Conservation (phyloP, 2,113 vertebrate genomes). For the Lepus europaeus region DNA sequence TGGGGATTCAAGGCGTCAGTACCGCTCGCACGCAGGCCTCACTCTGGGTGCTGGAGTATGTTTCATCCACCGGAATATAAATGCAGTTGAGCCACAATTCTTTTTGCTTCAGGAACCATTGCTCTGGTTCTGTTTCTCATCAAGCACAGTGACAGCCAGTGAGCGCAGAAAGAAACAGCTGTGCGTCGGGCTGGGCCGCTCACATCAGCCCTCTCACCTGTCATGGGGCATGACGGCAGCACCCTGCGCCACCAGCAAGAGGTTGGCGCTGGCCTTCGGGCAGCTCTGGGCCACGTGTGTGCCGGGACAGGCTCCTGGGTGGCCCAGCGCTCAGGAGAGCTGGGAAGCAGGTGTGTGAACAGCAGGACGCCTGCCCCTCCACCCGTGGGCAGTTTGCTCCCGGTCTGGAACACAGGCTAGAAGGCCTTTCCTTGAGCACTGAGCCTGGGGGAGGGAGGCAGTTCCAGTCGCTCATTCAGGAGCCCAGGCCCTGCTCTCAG, state of each 20-base stretch:
- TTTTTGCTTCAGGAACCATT: slow-evolving; percentile 49
- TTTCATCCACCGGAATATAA: slow-evolving; percentile 83
- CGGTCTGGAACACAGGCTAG: not conserved
- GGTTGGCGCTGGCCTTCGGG: not conserved
- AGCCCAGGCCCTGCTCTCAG: not conserved
- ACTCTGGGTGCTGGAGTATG: slow-evolving; percentile 65
- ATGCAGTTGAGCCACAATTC: slow-evolving; percentile 70
- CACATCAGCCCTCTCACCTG: accelerated
- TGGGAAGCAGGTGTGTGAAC: not conserved
- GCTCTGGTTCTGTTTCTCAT: slow-evolving; percentile 60
- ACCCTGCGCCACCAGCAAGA: not conserved
- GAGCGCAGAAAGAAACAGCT: slow-evolving; percentile 36
- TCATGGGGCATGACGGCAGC: accelerated
- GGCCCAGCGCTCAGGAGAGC: accelerated
- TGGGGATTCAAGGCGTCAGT: slow-evolving; percentile 64
- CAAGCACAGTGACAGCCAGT: slow-evolving; percentile 11
- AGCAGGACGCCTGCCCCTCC: not conserved
- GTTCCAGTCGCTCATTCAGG: not conserved
- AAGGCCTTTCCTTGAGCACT: not conserved
- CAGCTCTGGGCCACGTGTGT: not conserved
- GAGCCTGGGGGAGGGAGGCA: not conserved
- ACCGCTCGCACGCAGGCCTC: slow-evolving; percentile 37
- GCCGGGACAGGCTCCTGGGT: not conserved
- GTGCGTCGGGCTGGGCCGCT: not conserved
- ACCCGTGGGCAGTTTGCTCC: no score